These are phyloP conservation scores for Pachymerium ferrugineum DNA, from an alignment of 2,888 invertebrate genomes.

Conservation along the genomic window DNA sequence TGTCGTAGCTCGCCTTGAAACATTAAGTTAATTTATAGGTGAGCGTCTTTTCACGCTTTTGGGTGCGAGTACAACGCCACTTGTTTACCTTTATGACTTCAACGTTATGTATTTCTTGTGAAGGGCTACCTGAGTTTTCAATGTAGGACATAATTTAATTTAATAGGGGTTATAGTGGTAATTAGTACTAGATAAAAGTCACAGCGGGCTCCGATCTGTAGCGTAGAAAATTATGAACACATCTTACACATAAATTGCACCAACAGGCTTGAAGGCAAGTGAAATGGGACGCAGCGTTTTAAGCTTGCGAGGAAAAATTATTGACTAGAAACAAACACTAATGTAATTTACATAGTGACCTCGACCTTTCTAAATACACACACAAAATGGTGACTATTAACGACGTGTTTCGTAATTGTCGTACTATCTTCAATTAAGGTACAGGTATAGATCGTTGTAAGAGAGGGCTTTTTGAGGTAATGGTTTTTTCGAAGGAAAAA, in stretches of 20 bases:
- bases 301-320: slow-evolving; percentile 7
- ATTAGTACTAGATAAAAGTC: slow-evolving; percentile 33
- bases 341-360: slow-evolving; percentile 25
- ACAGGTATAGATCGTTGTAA: too few relatives aligned
- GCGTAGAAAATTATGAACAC: slow-evolving; percentile 29
- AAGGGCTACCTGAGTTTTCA: slow-evolving; percentile 28
- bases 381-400: slow-evolving; percentile 6
- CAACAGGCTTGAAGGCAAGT: slow-evolving; percentile 18
- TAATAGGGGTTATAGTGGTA: slow-evolving; percentile 27
- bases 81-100: slow-evolving; percentile 3
- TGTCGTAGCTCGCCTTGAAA: background rate
- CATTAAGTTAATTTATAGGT: slow-evolving; percentile 15
- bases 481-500: too few relatives aligned
- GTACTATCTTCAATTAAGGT: slow-evolving; percentile 11
- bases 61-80: slow-evolving; percentile 4
- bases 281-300: slow-evolving; percentile 20
- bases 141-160: slow-evolving; percentile 30
- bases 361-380: slow-evolving; percentile 20
- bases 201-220: slow-evolving; percentile 19
- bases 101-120: background rate
- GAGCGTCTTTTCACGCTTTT: slow-evolving; percentile 15
- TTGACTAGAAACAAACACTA: slow-evolving; percentile 25
- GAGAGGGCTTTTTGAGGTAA: too few relatives aligned
- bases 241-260: slow-evolving; percentile 31
- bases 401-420: background rate